phyloP scores from a whole-genome alignment of 2,888 invertebrate species.

The Empis stercorea region DNA sequence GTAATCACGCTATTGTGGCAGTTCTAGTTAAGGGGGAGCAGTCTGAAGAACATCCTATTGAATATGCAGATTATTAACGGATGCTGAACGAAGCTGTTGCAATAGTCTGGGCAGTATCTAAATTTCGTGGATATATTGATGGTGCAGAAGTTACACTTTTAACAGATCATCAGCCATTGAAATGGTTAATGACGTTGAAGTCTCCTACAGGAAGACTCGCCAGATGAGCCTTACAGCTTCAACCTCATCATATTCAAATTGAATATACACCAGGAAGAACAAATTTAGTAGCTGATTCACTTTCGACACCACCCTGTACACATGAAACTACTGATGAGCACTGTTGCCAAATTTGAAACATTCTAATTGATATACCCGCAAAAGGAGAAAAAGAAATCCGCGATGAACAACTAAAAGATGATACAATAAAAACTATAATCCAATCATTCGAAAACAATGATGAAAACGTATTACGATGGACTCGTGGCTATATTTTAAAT shows the following conservation, averaged over 20 bases:
- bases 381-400: constrained; percentile 7
- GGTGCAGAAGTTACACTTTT: constrained; percentile 18
- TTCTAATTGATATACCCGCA: constrained; percentile 4
- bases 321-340: neutral
- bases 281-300: constrained; percentile 17
- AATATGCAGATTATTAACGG: constrained; percentile 14
- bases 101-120: constrained; percentile 13
- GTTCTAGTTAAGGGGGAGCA: constrained; percentile 3
- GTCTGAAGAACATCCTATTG: constrained; percentile 12
- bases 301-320: constrained; percentile 8
- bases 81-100: constrained; percentile 26
- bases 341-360: neutral
- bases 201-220: constrained; percentile 31
- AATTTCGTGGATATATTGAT: constrained; percentile 33
- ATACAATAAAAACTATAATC: neutral
- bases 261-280: constrained; percentile 27
- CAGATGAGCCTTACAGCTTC: constrained; percentile 33
- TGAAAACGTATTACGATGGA: neutral
- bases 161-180: constrained; percentile 37
- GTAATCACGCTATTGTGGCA: constrained; percentile 14
- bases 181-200: constrained; percentile 33
- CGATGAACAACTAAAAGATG: neutral
- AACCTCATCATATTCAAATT: constrained; percentile 27
- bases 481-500: constrained; percentile 2
- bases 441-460: neutral